phyloP scores from a whole-genome alignment of 2,888 invertebrate genomes.

The Kuschelorhynchus macadamiae region DNA sequence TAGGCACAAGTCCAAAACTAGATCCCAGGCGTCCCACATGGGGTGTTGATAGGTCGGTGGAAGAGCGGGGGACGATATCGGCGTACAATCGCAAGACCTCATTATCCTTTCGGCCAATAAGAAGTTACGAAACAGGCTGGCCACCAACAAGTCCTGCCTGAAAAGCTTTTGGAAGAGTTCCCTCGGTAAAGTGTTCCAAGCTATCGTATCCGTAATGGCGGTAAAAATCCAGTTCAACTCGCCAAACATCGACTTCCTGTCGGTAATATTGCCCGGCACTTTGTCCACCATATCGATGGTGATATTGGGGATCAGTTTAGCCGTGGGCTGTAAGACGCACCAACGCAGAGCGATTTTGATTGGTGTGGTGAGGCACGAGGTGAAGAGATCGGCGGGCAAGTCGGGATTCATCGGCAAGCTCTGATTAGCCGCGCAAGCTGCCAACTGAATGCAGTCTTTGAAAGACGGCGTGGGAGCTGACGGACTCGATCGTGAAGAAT shows the following conservation, averaged over 20 bases:
- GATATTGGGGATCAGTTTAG: constrained; percentile 85
- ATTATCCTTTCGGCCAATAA: constrained; percentile 96
- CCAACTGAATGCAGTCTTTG: constrained; percentile 95
- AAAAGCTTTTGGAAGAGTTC: constrained; percentile 97
- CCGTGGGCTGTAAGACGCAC: constrained; percentile 90
- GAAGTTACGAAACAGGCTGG: constrained; percentile 97
- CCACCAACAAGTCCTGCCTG: constrained; percentile 97
- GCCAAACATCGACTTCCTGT: constrained; percentile 96
- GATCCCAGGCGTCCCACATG: constrained; percentile 98
- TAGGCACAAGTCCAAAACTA: constrained; percentile 94
- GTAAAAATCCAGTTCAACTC: constrained; percentile 99
- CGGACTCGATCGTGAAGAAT: constrained; percentile 34
- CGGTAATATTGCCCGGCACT: constrained; percentile 95
- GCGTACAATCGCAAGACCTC: constrained; percentile 96
- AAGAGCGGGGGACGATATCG: constrained; percentile 92
- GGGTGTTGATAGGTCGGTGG: constrained; percentile 92
- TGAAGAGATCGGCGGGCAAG: constrained; percentile 97
- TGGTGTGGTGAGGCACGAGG: constrained; percentile 97
- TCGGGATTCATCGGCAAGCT: constrained; percentile 97
- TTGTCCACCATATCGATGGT: constrained; percentile 92
- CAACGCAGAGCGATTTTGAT: constrained; percentile 96
- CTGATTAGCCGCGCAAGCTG: constrained; percentile 95
- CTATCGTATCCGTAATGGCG: constrained; percentile 99
- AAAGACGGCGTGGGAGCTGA: constrained; percentile 71
- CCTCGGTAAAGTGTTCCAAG: constrained; percentile 96